Base-by-base conservation (phyloP, 2,888 invertebrate species). In the Pteria penguin region DNA sequence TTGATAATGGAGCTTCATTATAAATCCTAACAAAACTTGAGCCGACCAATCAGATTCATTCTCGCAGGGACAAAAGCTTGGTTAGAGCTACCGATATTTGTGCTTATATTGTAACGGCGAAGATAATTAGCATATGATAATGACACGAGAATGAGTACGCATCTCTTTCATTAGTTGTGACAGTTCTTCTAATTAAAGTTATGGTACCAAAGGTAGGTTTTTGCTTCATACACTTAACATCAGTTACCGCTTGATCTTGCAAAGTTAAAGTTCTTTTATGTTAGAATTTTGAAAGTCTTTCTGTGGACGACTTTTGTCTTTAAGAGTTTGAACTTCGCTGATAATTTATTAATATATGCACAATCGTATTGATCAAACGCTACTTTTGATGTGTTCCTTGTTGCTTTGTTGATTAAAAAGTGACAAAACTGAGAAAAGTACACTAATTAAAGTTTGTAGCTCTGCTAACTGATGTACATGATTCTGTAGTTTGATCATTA, bases 1-100 rank as follows among this genome's bases (percentile, higher is more conserved):
- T 73, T 73, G 73, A 67, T 73, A 73, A 73, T 73, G 66, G 60
- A 67, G 61, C 57, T 67, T 73, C 67, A 73, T 73, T 73, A 73
- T 67, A 52, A 73, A 63, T 61, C 67, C 67, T 45, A 73, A 67
- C 73, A 67, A 67, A 73, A 67, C 61, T 61, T 52, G 33, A 22
- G 31, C 61, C 31, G 54, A 52, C 73, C 73, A 73, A 73, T 73
- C 73, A 68, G 54, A 32, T 24, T 18, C 61, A 31, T 31, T 33
- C 61, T 29, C 27, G 24, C 26, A 54, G 68, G 67, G 73, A 73
- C 73, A 73, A 73, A 73, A 67, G 57, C 55, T 57, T 32, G 57
- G 55, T 52, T 55, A 57, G 45, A 45, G 18, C 11, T 45, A 45
- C 45, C 11, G 45, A 45, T 45, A 45, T 8, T 45, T 45, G 45